phyloP scores from a whole-genome alignment of 2,113 vertebrate genomes.

The Cichladusa arquata region DNA sequence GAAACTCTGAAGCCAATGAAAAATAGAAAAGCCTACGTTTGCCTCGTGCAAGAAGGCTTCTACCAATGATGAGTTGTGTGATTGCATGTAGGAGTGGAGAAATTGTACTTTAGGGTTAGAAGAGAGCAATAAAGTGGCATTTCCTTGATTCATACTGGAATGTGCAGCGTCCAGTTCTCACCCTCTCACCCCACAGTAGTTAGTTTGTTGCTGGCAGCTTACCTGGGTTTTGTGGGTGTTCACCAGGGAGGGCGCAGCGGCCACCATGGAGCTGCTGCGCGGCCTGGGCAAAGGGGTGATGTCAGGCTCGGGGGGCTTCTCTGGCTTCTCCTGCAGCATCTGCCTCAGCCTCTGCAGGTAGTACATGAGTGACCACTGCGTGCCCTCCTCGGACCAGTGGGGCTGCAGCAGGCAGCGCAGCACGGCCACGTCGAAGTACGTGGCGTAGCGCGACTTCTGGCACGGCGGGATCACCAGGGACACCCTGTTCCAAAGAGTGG shows the following conservation, averaged over 20 bases:
- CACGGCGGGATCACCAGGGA: slow-evolving; percentile 80
- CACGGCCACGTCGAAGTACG: slow-evolving; percentile 95
- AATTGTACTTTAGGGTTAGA: no score
- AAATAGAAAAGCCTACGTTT: no score
- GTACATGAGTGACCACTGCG: slow-evolving; percentile 96
- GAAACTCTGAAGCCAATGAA: no score
- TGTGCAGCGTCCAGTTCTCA: no score
- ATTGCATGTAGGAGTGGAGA: no score
- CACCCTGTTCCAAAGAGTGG: slow-evolving; percentile 46
- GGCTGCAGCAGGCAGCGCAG: slow-evolving; percentile 95
- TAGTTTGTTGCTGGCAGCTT: not conserved
- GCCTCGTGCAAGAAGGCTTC: no score
- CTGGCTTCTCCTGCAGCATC: slow-evolving; percentile 94
- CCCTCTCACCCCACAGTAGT: not conserved
- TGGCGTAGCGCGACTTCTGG: slow-evolving; percentile 91
- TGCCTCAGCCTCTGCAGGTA: slow-evolving; percentile 92
- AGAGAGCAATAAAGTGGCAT: no score
- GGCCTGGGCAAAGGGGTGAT: slow-evolving; percentile 85
- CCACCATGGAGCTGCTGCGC: slow-evolving; percentile 98
- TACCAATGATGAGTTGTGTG: no score
- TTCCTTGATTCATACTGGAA: no score
- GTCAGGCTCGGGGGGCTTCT: slow-evolving; percentile 83
- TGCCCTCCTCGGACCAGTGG: slow-evolving; percentile 95
- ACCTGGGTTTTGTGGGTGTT: slow-evolving; percentile 99
- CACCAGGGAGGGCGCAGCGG: slow-evolving; percentile 90